Base-by-base conservation (phyloP, 2,113 vertebrate species). In the Otis tarda region DNA sequence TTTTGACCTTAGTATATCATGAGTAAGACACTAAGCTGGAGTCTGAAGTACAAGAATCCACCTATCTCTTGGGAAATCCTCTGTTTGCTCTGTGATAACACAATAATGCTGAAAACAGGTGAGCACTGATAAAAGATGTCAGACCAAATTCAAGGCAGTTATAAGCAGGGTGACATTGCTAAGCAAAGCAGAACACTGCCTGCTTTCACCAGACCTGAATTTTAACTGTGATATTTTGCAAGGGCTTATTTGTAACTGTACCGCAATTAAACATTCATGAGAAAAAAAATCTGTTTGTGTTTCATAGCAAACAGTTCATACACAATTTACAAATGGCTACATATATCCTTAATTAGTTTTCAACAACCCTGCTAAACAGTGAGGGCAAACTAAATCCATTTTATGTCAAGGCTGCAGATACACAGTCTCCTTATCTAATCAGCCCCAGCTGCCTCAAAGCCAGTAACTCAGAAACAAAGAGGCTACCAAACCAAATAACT, bases 31-130 rank as follows among this genome's bases (percentile, higher is more conserved):
- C 81, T 52, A 73, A 64, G 65, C 81, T 87, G 60, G 94, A 95
- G 89, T 91, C 91, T 96, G 95, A 97, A 97, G 87, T 96, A 95
- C 94, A 95, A 91, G 87, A 94, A 96, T 87, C 84, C 81, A 89
- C 77, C 84, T 90, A 37, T 94, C 78, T 97, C 96, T 95, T 97
- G 81, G 96, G 95, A 97, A 95, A 97, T 95, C 95, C 91, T 96
- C 95, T 95, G 73, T 97, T 97, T 96, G 89, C 49, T 71, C 50
- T 89, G 57, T 69, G 87, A 82, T 95, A 95, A 87, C 77, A 87
- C 33, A 95, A 61, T 79, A 95, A 94, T 53, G 81, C 81, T 61
- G 87, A 92, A 95, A 95, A 91, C 77, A 95, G 77, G 64, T 27
- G 0, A 53, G 67, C 81, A 76, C 83, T 84, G 87, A 94, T 94